phyloP scores from a whole-genome alignment of 2,888 invertebrate species.

The Drosophila mimica region DNA sequence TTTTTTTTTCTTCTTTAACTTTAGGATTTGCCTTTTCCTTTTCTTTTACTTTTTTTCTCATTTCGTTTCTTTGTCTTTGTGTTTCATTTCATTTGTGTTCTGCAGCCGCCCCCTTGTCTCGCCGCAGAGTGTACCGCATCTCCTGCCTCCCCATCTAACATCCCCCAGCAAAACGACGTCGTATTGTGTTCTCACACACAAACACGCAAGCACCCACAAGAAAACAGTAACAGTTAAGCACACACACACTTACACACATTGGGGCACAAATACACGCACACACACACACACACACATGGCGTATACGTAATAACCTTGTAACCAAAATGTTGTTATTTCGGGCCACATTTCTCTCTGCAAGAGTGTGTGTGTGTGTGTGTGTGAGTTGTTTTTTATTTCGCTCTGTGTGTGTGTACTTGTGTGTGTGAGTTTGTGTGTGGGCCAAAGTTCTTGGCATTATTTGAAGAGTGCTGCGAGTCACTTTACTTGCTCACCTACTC shows the following conservation, averaged over 20 bases:
- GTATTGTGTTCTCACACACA: slow-evolving; percentile 59
- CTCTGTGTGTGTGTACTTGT: slow-evolving; percentile 30
- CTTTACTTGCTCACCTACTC: slow-evolving; percentile 65
- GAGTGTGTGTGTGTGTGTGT: slow-evolving; percentile 31
- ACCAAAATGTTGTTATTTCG: slow-evolving; percentile 81
- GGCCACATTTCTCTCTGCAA: slow-evolving; percentile 57
- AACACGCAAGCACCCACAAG: slow-evolving; percentile 29
- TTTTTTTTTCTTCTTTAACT: slow-evolving; percentile 55
- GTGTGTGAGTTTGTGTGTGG: slow-evolving; percentile 28
- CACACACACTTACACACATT: slow-evolving; percentile 2
- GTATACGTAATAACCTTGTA: slow-evolving; percentile 81
- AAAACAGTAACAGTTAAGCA: slow-evolving; percentile 38
- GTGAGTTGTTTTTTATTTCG: slow-evolving; percentile 32
- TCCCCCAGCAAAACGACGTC: slow-evolving; percentile 44
- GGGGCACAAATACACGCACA: slow-evolving; percentile 17
- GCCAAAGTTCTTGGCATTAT: slow-evolving; percentile 74
- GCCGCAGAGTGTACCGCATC: slow-evolving; percentile 36
- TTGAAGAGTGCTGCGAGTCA: slow-evolving; percentile 66
- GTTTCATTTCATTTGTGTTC: slow-evolving; percentile 59
- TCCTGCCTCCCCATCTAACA: slow-evolving; percentile 30
- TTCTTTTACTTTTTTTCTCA: slow-evolving; percentile 13
- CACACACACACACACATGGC: slow-evolving; percentile 61
- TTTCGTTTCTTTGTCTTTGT: slow-evolving; percentile 48
- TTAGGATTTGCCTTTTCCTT: slow-evolving; percentile 48
- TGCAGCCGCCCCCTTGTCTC: slow-evolving; percentile 23